phyloP scores from a whole-genome alignment of 2,797 vertebrate species.

The Lacerta agilis region DNA sequence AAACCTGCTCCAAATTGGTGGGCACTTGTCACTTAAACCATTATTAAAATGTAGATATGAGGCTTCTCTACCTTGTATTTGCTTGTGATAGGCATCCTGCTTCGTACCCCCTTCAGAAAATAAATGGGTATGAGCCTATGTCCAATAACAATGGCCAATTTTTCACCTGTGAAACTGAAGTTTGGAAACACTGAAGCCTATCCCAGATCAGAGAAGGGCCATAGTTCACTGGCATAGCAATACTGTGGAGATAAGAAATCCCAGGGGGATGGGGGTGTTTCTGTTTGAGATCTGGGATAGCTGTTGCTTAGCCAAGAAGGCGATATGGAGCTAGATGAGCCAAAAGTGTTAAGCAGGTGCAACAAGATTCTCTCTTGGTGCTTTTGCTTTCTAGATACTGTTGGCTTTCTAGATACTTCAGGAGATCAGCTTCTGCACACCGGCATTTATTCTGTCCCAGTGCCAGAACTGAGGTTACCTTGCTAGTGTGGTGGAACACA shows the following conservation, averaged over 20 bases:
- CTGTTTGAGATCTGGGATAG: background rate
- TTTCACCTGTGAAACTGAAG: background rate
- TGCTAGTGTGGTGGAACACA: background rate
- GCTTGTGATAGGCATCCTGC: background rate
- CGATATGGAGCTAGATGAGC: background rate
- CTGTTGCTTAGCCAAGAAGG: background rate
- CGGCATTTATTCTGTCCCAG: background rate
- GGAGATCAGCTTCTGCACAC: background rate
- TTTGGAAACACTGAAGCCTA: background rate
- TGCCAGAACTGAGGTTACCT: no score
- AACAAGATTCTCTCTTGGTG: background rate
- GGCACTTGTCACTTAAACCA: background rate
- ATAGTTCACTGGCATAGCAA: background rate
- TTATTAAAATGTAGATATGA: background rate
- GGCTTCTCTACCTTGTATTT: background rate
- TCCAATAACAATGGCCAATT: background rate
- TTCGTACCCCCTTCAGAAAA: background rate
- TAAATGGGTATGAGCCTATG: background rate
- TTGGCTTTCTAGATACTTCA: background rate
- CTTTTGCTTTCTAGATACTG: background rate
- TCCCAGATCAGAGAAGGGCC: background rate
- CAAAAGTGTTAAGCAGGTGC: background rate
- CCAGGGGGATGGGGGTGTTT: no score
- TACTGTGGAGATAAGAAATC: background rate
- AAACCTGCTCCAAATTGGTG: background rate